Base-by-base conservation (phyloP, 2,888 invertebrate species). In the Erebia epiphron region DNA sequence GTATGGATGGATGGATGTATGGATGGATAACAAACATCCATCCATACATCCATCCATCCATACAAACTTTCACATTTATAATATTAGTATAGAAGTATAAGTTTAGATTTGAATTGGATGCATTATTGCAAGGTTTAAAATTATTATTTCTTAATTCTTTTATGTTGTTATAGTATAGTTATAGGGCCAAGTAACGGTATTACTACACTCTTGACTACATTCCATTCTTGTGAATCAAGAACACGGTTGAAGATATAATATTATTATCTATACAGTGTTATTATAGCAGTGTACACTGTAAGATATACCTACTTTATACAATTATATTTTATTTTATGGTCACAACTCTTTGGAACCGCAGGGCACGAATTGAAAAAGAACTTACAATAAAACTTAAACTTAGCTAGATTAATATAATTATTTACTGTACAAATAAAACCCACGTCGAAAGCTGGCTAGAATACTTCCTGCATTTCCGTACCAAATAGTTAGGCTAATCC, bases 201-300 rank as follows among this genome's bases (percentile, higher is more conserved):
- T 35, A 56, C 18, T 69, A 67, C 63, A 67, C 57, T 67, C 67
- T 69, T 69, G 50, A 64, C 68, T 61, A 67, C 67, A 71, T 73
- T 71, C 71, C 73, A 52, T 65, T 46, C 71, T 62, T 57, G 67
- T 73, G 73, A 73, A 61, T 71, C 69, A 71, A 67, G 71, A 68
- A 64, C 67, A 65, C 64, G 72, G 63, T 72, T 50, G 54, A 43
- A 52, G 57, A 62, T 67, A 52, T 49, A 16, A 63, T 49, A 43
- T 54, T 54, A 16, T 64, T n/a, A n/a, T n/a, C n/a, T n/a, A n/a
- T n/a, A n/a, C n/a, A n/a, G n/a, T n/a, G n/a, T n/a, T n/a, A n/a
- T 52, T 52, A 35, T 50, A n/a, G 5, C 26, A 63, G 26, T 26
- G 50, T 63, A 63, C 26, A 63, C 7, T 7, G 50, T 63, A 63